Conservation (phyloP, 2,113 vertebrate species). For the Clupea harengus region DNA sequence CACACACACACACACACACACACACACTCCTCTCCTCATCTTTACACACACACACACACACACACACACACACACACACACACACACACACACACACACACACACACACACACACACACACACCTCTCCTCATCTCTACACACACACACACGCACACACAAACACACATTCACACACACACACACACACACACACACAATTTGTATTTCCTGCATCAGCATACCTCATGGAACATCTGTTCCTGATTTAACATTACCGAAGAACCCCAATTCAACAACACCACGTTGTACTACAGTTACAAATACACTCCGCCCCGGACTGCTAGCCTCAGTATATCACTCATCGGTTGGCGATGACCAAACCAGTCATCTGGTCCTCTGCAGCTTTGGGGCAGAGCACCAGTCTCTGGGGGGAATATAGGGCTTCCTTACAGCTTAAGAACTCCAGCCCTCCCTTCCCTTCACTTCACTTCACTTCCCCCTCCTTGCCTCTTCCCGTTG, state of each 20-base stretch:
- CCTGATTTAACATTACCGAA: neutral
- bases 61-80: neutral
- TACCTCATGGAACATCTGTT: neutral
- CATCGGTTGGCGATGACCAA: neutral
- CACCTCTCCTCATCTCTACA: neutral
- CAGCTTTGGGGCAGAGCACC: neutral
- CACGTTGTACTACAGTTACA: neutral
- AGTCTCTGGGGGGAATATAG: neutral
- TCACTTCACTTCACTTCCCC: neutral
- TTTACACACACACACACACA: neutral
- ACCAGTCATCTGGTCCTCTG: neutral
- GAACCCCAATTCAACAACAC: neutral
- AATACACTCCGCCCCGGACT: neutral
- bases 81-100: neutral
- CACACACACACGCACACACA: neutral
- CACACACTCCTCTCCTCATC: too few relatives aligned
- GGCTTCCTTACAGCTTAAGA: neutral
- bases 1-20: neutral
- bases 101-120: neutral
- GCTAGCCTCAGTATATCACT: neutral
- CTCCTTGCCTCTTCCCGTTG: slow-evolving; percentile 22
- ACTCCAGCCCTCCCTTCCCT: neutral
- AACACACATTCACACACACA: neutral
- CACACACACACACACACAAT: neutral
- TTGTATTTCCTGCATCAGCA: neutral